Evolutionary conservation across 2,888 invertebrate species (phyloP).

Genomic region (Chymomyza amoena): DNA sequence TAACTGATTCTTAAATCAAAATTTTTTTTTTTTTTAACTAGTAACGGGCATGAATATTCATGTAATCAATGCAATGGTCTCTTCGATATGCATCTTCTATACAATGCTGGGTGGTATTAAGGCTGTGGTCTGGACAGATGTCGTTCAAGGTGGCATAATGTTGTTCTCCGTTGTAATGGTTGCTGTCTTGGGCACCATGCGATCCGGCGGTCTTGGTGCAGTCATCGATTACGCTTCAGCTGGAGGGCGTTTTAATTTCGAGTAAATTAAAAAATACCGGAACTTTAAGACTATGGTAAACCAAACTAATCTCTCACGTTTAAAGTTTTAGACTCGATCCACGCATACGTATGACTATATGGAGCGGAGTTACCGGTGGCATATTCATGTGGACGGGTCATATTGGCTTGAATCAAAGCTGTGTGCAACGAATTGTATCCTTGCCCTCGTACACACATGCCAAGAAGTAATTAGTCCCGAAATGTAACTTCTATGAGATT

Average conservation of each 20-base stretch:
- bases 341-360: constrained; percentile 83
- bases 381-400: constrained; percentile 83
- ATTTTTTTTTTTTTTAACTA: constrained; percentile 58
- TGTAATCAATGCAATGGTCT: constrained; percentile 80
- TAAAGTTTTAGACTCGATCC: constrained; percentile 82
- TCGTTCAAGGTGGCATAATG: constrained; percentile 79
- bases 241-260: constrained; percentile 76
- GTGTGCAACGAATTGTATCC: constrained; percentile 85
- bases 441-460: constrained; percentile 82
- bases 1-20: constrained; percentile 12
- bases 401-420: constrained; percentile 85
- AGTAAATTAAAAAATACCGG: constrained; percentile 61
- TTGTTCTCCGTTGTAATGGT: constrained; percentile 77
- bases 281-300: no score
- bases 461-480: constrained; percentile 77
- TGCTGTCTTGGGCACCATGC: constrained; percentile 76
- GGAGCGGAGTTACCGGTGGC: constrained; percentile 83
- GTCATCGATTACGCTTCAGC: constrained; percentile 75
- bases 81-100: constrained; percentile 81
- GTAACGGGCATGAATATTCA: constrained; percentile 82
- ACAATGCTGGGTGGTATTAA: constrained; percentile 80
- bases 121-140: constrained; percentile 81
- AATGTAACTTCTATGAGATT: background rate
- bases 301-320: background rate
- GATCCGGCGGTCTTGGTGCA: constrained; percentile 77